phyloP scores from a whole-genome alignment of 2,888 invertebrate species.

The Drosophila barbarae region DNA sequence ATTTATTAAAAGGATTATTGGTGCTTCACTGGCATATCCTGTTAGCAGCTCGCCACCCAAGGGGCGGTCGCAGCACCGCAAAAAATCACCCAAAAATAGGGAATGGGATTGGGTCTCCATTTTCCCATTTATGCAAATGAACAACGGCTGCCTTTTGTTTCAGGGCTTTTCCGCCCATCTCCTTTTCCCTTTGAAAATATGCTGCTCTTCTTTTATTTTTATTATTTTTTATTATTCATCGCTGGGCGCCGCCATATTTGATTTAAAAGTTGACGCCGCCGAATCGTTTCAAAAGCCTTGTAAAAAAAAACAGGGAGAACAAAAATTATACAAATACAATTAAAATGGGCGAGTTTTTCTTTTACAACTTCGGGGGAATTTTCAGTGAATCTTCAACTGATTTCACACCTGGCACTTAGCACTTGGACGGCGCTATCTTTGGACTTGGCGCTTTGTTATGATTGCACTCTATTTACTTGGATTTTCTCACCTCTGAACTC shows the following conservation, averaged over 20 bases:
- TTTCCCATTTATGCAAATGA: slow-evolving; percentile 61
- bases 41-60: slow-evolving; percentile 63
- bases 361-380: slow-evolving; percentile 45
- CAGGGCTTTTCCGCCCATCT: slow-evolving; percentile 23
- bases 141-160: slow-evolving; percentile 70
- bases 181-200: slow-evolving; percentile 45
- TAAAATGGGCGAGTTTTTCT: slow-evolving; percentile 43
- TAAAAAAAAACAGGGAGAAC: slow-evolving; percentile 45
- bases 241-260: slow-evolving; percentile 68
- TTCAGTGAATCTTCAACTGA: slow-evolving; percentile 9
- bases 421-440: slow-evolving; percentile 62
- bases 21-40: slow-evolving; percentile 77
- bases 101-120: background rate
- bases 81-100: slow-evolving; percentile 1
- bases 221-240: slow-evolving; percentile 13
- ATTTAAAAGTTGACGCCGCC: slow-evolving; percentile 69
- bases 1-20: slow-evolving; percentile 79
- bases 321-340: slow-evolving; percentile 68
- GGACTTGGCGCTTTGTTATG: slow-evolving; percentile 62
- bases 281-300: slow-evolving; percentile 44
- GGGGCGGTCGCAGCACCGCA: background rate
- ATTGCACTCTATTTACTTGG: slow-evolving; percentile 53
- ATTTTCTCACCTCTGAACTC: slow-evolving; percentile 64
- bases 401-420: slow-evolving; percentile 67
- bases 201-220: slow-evolving; percentile 20